Evolutionary conservation across 2,888 invertebrate species (phyloP), one percentile per base, ranked within the genome.

Genomic region (Eupsilia transversa): DNA sequence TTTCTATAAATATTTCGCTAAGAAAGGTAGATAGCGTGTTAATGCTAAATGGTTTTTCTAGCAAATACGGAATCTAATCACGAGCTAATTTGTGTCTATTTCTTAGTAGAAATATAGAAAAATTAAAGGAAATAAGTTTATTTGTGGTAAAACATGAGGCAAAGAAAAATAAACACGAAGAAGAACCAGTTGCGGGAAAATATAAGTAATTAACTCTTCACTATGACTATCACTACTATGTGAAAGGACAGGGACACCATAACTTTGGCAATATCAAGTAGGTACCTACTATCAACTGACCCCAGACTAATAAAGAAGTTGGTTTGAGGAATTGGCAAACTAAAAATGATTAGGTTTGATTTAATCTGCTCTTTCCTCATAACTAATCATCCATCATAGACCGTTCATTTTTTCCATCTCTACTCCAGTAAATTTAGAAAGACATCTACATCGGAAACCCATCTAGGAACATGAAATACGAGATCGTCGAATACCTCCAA

Each of bases 391-490:
- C 14, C 12, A 57, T 20, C 5, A n/a, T 20, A 23, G 0, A 35
- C 30, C 12, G n/a, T 10, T 14, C 0, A 41, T 14, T 2, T 17
- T 30, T 30, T 27, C 27, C 17, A 12, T 43, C 23, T 33, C n/a
- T 9, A 10, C 3, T 17, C 0, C 17, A 20, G 14, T 20, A 1
- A n/a, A 41, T 74, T 41, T 56, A 74, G n/a, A n/a, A n/a, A 27
- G 33, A 35, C 23, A 56, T 74, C 33, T 43, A 10, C 35, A 46
- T 72, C 35, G 23, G 33, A 75, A 57, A 60, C 3, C 46, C 20
- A 71, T 52, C 30, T 60, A 59, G 14, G 23, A 46, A 20, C 38
- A 65, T 38, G n/a, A 79, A 79, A 72, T 66, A 66, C 23, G 61
- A 64, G 63, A 60, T 60, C 12, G 33, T 57, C 9, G 41, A 67